These are phyloP conservation scores for Ectropis crepuscularia DNA, from an alignment of 2,888 invertebrate genomes.

Conservation along the genomic window DNA sequence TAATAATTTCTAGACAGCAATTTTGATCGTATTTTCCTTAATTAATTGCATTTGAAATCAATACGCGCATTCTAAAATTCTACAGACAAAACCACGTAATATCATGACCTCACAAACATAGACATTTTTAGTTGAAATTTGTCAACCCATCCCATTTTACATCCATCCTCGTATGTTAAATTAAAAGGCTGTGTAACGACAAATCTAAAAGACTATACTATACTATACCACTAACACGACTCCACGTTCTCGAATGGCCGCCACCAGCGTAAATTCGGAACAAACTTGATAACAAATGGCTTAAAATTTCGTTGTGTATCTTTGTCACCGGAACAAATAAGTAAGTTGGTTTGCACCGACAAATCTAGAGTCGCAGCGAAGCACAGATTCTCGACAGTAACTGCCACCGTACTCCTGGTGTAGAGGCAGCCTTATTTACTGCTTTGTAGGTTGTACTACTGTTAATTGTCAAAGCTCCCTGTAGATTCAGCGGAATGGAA, in stretches of 20 bases:
- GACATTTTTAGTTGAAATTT: neutral
- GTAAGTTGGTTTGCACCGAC: slow-evolving; percentile 6
- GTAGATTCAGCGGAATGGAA: slow-evolving; percentile 20
- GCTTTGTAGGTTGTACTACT: slow-evolving; percentile 19
- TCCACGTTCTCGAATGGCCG: neutral
- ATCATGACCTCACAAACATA: neutral
- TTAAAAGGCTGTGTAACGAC: slow-evolving; percentile 13
- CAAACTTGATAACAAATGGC: neutral
- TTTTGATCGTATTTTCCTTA: too few species aligned
- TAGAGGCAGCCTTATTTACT: slow-evolving; percentile 26
- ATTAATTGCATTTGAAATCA: too few species aligned
- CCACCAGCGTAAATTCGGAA: neutral
- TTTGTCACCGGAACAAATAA: neutral
- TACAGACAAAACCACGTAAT: neutral
- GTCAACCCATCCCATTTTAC: slow-evolving; percentile 6
- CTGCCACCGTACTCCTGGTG: slow-evolving; percentile 20
- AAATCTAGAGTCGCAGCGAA: slow-evolving; percentile 18
- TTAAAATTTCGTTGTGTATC: neutral
- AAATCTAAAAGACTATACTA: slow-evolving; percentile 11
- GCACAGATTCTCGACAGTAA: slow-evolving; percentile 25
- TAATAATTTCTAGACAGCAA: too few species aligned
- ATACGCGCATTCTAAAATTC: neutral
- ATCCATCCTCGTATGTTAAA: slow-evolving; percentile 18
- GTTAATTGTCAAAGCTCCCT: slow-evolving; percentile 30
- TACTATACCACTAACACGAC: neutral